Evolutionary conservation across 2,113 vertebrate genomes (phyloP).

Genomic region (Notechis scutatus): DNA sequence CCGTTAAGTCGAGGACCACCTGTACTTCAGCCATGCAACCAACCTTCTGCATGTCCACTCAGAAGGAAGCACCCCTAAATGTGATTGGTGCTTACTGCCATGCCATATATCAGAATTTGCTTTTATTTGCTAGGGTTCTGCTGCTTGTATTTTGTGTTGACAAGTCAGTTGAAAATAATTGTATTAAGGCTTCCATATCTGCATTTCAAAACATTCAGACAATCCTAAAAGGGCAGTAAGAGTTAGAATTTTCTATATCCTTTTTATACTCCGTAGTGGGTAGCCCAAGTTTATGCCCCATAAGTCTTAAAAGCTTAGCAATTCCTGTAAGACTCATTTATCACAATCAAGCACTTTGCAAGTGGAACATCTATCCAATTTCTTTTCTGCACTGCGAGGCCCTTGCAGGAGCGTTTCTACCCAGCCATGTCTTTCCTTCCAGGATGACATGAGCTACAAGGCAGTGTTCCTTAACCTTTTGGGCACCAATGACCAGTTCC

Average conservation of each 20-base stretch:
- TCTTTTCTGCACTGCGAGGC: not conserved
- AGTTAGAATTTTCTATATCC: not conserved
- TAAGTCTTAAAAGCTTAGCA: not conserved
- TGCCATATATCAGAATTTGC: not conserved
- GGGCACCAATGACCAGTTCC: no score
- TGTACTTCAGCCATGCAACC: not conserved
- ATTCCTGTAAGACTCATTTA: not conserved
- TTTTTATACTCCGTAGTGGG: not conserved
- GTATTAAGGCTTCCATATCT: not conserved
- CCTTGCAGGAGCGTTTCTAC: not conserved
- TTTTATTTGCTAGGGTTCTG: not conserved
- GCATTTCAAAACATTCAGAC: not conserved
- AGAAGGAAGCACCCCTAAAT: not conserved
- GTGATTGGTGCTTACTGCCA: not conserved
- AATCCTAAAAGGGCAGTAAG: not conserved
- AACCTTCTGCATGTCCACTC: not conserved
- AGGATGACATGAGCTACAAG: not conserved
- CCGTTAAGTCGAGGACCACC: not conserved
- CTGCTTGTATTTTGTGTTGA: not conserved
- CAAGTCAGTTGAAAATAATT: not conserved
- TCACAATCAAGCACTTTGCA: not conserved
- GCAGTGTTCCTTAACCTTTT: not conserved
- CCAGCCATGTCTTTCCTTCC: not conserved
- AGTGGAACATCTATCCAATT: not conserved
- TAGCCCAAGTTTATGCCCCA: not conserved